A percentile compares a stretch with the other conserved stretches of the same genome.
Conservation (phyloP, 2,113 vertebrate species). For the Cynopterus brachyotis region DNA sequence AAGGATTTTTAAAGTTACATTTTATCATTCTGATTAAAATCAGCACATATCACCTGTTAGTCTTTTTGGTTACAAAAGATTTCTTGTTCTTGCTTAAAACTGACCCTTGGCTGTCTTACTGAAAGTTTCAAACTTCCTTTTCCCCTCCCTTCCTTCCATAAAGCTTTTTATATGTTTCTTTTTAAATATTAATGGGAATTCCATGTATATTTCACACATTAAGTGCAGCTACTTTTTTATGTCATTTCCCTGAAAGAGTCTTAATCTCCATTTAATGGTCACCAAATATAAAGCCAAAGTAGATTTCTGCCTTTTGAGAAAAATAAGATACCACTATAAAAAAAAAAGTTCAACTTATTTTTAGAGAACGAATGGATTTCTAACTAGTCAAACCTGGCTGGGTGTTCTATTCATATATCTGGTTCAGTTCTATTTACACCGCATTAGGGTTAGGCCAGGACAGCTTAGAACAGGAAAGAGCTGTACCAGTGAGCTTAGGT, state of each 20-base stretch:
- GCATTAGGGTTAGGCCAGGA: neutral
- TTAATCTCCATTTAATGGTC: constrained; percentile 27
- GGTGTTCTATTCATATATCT: neutral
- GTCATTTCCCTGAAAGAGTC: neutral
- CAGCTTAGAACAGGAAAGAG: neutral
- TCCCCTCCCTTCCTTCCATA: neutral
- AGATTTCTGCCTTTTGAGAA: constrained; percentile 21
- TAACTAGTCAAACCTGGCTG: neutral
- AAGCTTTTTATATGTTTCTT: constrained; percentile 49
- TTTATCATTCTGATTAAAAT: constrained; percentile 39
- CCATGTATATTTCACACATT: neutral
- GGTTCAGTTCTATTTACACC: neutral
- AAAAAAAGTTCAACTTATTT: neutral
- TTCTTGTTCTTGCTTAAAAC: constrained; percentile 52
- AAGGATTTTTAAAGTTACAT: constrained; percentile 9
- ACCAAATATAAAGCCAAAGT: neutral
- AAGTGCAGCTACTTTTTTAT: neutral
- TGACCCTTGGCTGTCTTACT: neutral
- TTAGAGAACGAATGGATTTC: constrained; percentile 46
- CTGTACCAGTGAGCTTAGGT: neutral
- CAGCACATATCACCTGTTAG: neutral
- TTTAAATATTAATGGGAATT: neutral
- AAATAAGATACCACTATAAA: neutral
- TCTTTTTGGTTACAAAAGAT: neutral
- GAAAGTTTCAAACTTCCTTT: constrained; percentile 8